These are phyloP conservation scores for Falco rusticolus DNA, from an alignment of 2,797 vertebrate genomes.

Conservation along the genomic window DNA sequence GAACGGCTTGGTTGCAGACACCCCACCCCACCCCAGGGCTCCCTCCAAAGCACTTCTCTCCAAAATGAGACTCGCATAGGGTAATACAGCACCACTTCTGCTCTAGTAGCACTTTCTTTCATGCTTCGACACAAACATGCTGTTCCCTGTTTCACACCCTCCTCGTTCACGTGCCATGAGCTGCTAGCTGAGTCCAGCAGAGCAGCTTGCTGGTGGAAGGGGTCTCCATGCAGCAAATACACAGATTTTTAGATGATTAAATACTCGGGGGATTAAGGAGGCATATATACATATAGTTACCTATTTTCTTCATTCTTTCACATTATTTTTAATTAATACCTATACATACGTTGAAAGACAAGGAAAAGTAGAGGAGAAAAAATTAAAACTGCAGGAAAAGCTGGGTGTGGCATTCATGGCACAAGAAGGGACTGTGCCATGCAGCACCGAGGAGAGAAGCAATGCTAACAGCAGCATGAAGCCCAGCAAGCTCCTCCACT, in stretches of 20 bases:
- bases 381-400: not conserved
- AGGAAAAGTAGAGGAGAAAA: not conserved
- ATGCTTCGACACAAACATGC: not conserved
- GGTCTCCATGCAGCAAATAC: not conserved
- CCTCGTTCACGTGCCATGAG: not conserved
- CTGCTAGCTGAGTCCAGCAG: not conserved
- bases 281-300: not conserved
- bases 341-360: not conserved
- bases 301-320: not conserved
- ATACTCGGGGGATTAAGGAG: not conserved
- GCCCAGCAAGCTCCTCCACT: not conserved
- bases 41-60: not conserved
- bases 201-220: not conserved
- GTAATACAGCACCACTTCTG: not conserved
- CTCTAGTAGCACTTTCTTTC: not conserved
- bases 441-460: fast-evolving
- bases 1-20: not conserved
- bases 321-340: not conserved
- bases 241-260: not conserved
- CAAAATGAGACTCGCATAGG: not conserved
- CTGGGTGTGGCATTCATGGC: not conserved
- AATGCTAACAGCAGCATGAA: not conserved
- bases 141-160: not conserved
- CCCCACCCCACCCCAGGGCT: not conserved
- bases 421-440: fast-evolving